Percentiles rank a stretch among this genome's conserved stretches.
phyloP scores from a whole-genome alignment of 2,113 vertebrate species.

The Nibea coibor region DNA sequence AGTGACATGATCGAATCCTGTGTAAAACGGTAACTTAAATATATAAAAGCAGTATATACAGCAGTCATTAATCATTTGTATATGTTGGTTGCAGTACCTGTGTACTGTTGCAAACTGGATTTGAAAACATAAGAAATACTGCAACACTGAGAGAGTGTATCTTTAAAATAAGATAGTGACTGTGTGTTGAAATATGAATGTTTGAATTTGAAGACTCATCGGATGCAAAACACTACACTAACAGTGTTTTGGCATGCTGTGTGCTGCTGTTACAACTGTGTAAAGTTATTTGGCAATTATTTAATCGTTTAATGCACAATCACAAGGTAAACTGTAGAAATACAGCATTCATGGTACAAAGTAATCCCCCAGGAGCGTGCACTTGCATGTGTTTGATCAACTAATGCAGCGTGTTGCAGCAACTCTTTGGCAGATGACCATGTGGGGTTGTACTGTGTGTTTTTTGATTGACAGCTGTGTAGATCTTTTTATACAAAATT shows the following conservation, averaged over 20 bases:
- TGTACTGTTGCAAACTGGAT: not conserved
- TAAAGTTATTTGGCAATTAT: not conserved
- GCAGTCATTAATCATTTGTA: not conserved
- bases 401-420: not conserved
- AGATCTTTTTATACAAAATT: too few species aligned
- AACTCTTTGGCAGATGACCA: not conserved
- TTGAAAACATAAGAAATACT: not conserved
- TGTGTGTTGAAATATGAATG: not conserved
- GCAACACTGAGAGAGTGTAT: not conserved
- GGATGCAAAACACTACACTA: not conserved
- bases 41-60: not conserved
- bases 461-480: too few species aligned
- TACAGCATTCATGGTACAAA: too few species aligned
- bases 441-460: not conserved
- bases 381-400: not conserved
- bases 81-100: too few species aligned
- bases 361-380: not conserved
- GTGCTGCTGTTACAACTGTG: not conserved
- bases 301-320: not conserved
- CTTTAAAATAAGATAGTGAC: not conserved
- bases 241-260: too few species aligned
- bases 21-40: slow-evolving; percentile 89
- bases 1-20: slow-evolving; percentile 99
- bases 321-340: not conserved
- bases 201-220: not conserved